Percentiles rank a stretch among this genome's conserved stretches.
Evolutionary conservation across 37 sponge, comb jelly and placozoan species (phyloP).

Genomic region (Beroe forskalii): DNA sequence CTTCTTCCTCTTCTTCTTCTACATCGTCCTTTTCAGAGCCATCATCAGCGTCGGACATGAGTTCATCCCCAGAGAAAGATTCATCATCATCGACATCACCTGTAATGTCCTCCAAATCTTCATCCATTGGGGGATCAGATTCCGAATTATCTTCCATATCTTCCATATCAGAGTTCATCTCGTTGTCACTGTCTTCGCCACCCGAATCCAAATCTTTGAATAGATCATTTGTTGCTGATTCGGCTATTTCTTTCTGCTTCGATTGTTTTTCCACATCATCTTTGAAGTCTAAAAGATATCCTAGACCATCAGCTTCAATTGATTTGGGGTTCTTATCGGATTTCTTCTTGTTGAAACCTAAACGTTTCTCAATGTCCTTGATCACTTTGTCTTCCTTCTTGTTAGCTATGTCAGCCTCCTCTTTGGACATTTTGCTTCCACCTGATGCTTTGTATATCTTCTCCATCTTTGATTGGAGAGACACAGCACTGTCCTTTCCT

Average conservation of each 20-base stretch:
- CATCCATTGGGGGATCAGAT: background rate
- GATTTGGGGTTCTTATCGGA: slow-evolving; percentile 45
- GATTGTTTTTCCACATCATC: background rate
- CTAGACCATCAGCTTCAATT: slow-evolving; percentile 40
- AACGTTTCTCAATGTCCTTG: slow-evolving; percentile 72
- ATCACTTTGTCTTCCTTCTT: slow-evolving; percentile 71
- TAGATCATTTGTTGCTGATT: background rate
- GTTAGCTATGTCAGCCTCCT: slow-evolving; percentile 60
- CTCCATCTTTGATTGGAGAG: slow-evolving; percentile 35
- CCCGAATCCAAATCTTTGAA: slow-evolving; percentile 49
- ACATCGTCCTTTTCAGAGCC: background rate
- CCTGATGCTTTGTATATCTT: slow-evolving; percentile 37
- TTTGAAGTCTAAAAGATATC: slow-evolving; percentile 34
- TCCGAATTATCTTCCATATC: background rate
- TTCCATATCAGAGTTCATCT: background rate
- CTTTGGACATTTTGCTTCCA: background rate
- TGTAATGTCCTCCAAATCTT: background rate
- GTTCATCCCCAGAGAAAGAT: background rate
- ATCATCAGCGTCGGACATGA: background rate
- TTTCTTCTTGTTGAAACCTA: slow-evolving; percentile 69
- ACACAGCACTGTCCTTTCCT: background rate
- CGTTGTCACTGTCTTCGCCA: background rate
- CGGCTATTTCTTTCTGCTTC: slow-evolving; percentile 6
- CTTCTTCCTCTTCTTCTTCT: background rate
- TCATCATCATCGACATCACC: background rate